These are phyloP conservation scores for Limnephilus rhombicus DNA, from an alignment of 2,888 invertebrate species.

Conservation along the genomic window DNA sequence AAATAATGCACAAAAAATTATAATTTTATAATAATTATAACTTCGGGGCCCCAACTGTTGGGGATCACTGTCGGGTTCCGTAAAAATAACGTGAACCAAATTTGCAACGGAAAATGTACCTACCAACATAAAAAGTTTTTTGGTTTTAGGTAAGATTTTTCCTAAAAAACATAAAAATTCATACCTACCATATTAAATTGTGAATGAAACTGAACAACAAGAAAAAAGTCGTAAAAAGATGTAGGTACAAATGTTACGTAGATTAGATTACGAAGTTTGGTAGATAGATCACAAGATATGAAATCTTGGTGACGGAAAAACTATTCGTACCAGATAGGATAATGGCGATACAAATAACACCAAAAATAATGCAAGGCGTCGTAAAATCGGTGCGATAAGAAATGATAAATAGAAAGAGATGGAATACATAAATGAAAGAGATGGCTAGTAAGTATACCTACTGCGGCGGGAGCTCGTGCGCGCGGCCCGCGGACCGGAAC, in stretches of 20 bases:
- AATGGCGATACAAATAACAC: not conserved
- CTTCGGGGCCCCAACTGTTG: too few species aligned
- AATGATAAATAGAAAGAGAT: slow-evolving; percentile 32
- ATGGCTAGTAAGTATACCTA: not conserved
- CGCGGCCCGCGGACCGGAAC: slow-evolving; percentile 41
- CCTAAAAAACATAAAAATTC: too few species aligned
- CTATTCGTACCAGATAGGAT: not conserved
- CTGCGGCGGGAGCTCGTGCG: not conserved
- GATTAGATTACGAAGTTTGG: not conserved
- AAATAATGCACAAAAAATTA: too few species aligned
- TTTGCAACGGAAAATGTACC: too few species aligned
- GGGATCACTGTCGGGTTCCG: too few species aligned
- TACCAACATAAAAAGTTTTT: too few species aligned
- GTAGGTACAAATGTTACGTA: not conserved
- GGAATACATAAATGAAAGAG: slow-evolving; percentile 22
- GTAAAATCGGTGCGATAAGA: not conserved
- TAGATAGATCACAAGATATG: not conserved
- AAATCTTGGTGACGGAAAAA: not conserved
- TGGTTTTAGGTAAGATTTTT: too few species aligned
- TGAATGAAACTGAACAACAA: too few species aligned
- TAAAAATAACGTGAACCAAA: too few species aligned
- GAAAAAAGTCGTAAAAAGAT: too few species aligned
- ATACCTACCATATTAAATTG: too few species aligned
- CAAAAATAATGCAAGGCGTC: not conserved
- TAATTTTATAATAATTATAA: too few species aligned